A percentile compares a stretch with the other conserved stretches of the same genome.
Conservation (phyloP, 1,140 invertebrate species). For the Tetranychus urticae region DNA sequence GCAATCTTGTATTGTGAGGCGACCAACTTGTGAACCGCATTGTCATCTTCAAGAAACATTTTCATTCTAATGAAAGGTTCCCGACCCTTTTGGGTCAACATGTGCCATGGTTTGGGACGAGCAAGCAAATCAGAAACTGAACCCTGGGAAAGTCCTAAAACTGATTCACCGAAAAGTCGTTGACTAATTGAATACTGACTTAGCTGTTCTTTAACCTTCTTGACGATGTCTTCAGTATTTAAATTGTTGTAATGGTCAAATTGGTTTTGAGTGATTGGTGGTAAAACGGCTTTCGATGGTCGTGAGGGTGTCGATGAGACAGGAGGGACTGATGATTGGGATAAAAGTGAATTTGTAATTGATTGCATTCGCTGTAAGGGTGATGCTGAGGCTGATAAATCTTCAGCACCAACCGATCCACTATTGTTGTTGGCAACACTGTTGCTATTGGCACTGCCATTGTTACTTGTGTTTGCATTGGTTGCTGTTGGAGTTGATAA, state of each 20-base stretch:
- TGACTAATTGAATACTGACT: slow-evolving; percentile 97
- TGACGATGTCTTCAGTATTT: slow-evolving; percentile 94
- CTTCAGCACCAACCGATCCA: slow-evolving; percentile 3
- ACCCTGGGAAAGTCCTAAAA: slow-evolving; percentile 82
- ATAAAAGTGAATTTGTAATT: slow-evolving; percentile 84
- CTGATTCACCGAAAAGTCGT: slow-evolving; percentile 86
- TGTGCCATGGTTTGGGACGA: slow-evolving; percentile 86
- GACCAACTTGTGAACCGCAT: slow-evolving; percentile 83
- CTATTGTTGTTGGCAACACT: neutral
- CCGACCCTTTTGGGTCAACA: slow-evolving; percentile 84
- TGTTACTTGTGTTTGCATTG: neutral
- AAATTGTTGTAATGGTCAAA: slow-evolving; percentile 95
- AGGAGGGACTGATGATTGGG: slow-evolving; percentile 38
- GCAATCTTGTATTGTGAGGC: slow-evolving; percentile 93
- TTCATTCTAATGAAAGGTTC: slow-evolving; percentile 96
- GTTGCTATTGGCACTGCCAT: neutral
- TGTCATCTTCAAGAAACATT: slow-evolving; percentile 89
- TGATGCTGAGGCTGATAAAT: slow-evolving; percentile 24
- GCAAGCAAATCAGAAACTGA: slow-evolving; percentile 83
- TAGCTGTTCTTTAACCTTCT: slow-evolving; percentile 85
- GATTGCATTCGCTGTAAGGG: slow-evolving; percentile 89
- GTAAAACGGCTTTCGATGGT: slow-evolving; percentile 78
- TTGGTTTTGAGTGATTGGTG: slow-evolving; percentile 93
- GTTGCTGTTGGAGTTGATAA: neutral
- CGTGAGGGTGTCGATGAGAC: slow-evolving; percentile 16